A percentile compares a stretch with the other conserved stretches of the same genome.
Evolutionary conservation across 2,888 invertebrate species (phyloP).

Genomic region (Nemurella pictetii): DNA sequence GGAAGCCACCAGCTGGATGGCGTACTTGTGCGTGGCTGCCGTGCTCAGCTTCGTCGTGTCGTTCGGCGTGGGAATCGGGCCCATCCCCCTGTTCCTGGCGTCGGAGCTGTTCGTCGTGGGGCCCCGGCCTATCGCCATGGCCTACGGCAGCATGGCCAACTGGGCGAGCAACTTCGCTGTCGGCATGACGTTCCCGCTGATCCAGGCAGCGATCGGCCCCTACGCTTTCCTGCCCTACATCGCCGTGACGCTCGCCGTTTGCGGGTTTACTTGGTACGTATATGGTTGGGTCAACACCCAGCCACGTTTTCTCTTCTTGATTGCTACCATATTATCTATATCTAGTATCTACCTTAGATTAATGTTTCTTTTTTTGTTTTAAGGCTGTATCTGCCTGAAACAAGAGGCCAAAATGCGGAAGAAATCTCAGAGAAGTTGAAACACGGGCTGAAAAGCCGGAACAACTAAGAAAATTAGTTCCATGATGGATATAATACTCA

Average conservation of each 20-base stretch:
- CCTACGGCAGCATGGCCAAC: slow-evolving; percentile 81
- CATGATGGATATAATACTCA: no score
- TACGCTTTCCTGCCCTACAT: slow-evolving; percentile 79
- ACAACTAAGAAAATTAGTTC: slow-evolving; percentile 5
- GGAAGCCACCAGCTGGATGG: slow-evolving; percentile 67
- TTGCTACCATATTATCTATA: not conserved
- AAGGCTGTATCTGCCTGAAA: slow-evolving; percentile 75
- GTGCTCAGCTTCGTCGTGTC: slow-evolving; percentile 76
- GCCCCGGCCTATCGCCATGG: slow-evolving; percentile 83
- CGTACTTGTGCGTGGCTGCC: slow-evolving; percentile 69
- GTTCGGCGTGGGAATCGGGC: slow-evolving; percentile 83
- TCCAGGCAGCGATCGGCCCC: slow-evolving; percentile 66
- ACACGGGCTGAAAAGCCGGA: slow-evolving; percentile 57
- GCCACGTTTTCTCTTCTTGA: no score
- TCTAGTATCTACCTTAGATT: no score
- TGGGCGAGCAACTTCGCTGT: slow-evolving; percentile 89
- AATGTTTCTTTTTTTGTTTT: not conserved
- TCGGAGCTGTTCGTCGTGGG: slow-evolving; percentile 84
- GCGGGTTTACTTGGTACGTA: slow-evolving; percentile 61
- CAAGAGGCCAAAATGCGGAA: slow-evolving; percentile 66
- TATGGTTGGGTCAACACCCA: no score
- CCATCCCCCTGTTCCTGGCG: slow-evolving; percentile 84
- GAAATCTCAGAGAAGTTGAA: slow-evolving; percentile 66
- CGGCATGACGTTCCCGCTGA: slow-evolving; percentile 72
- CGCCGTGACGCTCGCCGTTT: slow-evolving; percentile 57